Base-by-base conservation (phyloP, 2,113 vertebrate species). In the Sclerurus mexicanus region DNA sequence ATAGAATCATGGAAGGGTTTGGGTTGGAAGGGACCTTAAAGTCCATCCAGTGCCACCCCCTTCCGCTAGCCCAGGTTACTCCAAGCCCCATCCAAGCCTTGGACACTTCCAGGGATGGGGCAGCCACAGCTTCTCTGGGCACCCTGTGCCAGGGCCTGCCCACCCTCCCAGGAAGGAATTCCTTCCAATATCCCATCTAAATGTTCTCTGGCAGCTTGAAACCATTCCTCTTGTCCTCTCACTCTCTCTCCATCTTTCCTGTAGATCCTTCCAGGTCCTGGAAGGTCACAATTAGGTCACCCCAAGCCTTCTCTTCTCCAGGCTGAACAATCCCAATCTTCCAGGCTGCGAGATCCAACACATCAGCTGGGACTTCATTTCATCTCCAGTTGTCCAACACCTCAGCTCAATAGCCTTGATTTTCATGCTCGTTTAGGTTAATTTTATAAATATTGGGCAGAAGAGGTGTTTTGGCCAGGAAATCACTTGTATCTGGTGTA, bases 51-150 rank as follows among this genome's bases (percentile, higher is more conserved):
- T 33, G 0, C 52, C 68, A 33, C 33, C 37, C 20, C 42, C 23
- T 52, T 1, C 53, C 60, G 25, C 39, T 60, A 0, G 8, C 53
- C 69, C 69, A 75, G 24, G 7, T 0, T 39, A 23, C 7, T 67
- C 60, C 77, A 40, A 40, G 39, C 39, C 39, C 39, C 39, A 40
- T 40, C 39, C 40, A 82, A 0, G 33, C 24, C 24, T 46, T 17
- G 60, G 28, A 0, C 69, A 30, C 20, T n/a, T 0, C 33, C 19
- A 52, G 23, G 28, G 69, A 82, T 39, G 46, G 33, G 7, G 7
- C 69, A 89, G 23, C 19, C 52, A 16, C 33, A 89, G 52, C 44
- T 89, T 0, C 37, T 66, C 59, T 52, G 59, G 22, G 27, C 14
- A 73, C 0, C 10, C 64, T 40, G 15, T 62, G 23, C 39, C 64